Conservation (phyloP, 2,888 invertebrate genomes). For the Acronicta psi region DNA sequence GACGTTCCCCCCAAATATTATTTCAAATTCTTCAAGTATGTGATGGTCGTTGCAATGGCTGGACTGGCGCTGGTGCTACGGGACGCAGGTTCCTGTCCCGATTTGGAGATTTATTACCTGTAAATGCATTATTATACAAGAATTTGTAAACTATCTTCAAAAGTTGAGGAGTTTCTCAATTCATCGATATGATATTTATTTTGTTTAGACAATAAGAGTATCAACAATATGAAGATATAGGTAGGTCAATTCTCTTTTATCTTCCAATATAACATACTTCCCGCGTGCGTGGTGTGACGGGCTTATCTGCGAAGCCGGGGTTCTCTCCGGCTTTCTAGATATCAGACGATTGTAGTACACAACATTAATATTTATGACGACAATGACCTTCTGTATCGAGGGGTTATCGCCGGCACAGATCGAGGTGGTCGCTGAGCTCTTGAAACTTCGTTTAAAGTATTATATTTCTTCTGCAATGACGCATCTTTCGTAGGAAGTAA, state of each 20-base stretch:
- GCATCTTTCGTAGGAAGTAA: not conserved
- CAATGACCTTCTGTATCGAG: constrained; percentile 67
- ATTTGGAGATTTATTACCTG: too few relatives aligned
- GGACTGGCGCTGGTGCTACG: too few relatives aligned
- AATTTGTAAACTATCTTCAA: too few relatives aligned
- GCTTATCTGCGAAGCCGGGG: constrained; percentile 28
- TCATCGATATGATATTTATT: too few relatives aligned
- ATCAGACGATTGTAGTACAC: constrained; percentile 26
- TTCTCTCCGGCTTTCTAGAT: constrained; percentile 55
- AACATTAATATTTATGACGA: constrained; percentile 57
- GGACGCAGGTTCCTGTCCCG: too few relatives aligned
- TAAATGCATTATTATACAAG: too few relatives aligned
- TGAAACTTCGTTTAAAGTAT: constrained; percentile 32
- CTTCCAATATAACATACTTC: constrained; percentile 14
- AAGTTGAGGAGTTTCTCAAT: too few relatives aligned
- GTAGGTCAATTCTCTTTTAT: constrained; percentile 1
- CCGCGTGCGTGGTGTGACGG: constrained; percentile 15
- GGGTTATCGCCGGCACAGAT: constrained; percentile 67
- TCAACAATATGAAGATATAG: not conserved
- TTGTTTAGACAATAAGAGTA: not conserved
- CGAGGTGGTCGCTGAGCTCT: constrained; percentile 63
- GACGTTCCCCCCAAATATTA: not conserved
- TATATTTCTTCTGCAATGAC: constrained; percentile 3
- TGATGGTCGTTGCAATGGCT: too few relatives aligned
- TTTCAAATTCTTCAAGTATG: not conserved